These are phyloP conservation scores for Ailuropoda melanoleuca DNA, from an alignment of 2,113 vertebrate species.

Conservation along the genomic window DNA sequence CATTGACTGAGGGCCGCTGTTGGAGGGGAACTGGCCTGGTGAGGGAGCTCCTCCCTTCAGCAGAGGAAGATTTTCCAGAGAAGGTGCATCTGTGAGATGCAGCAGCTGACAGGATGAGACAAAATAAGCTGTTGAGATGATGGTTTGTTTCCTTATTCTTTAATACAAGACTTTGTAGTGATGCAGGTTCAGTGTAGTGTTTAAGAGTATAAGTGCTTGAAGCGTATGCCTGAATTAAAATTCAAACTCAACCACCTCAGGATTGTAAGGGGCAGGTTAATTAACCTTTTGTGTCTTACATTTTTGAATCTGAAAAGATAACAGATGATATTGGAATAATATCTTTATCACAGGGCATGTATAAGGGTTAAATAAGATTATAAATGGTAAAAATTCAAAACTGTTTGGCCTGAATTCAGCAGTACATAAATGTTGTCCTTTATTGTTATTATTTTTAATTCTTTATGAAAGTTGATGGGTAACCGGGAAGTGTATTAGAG, in stretches of 20 bases:
- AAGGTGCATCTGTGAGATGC: neutral
- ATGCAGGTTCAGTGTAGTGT: neutral
- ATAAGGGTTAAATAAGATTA: slow-evolving; percentile 12
- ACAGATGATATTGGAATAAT: neutral
- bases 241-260: neutral
- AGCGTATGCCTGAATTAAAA: neutral
- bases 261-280: neutral
- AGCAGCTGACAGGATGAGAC: neutral
- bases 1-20: neutral
- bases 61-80: neutral
- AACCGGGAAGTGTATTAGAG: neutral
- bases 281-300: slow-evolving; percentile 1
- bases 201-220: neutral
- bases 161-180: neutral
- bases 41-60: neutral
- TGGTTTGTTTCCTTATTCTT: neutral
- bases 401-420: neutral
- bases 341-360: neutral
- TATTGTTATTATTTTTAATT: neutral
- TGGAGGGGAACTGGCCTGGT: neutral
- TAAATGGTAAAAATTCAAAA: slow-evolving; percentile 8
- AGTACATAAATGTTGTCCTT: neutral
- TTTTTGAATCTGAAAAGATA: neutral
- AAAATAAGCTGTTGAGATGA: neutral
- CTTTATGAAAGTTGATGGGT: neutral